A percentile compares a stretch with the other conserved stretches of the same genome.
These are phyloP conservation scores for Chouioia cunea DNA, from an alignment of 2,888 invertebrate species.

Conservation along the genomic window DNA sequence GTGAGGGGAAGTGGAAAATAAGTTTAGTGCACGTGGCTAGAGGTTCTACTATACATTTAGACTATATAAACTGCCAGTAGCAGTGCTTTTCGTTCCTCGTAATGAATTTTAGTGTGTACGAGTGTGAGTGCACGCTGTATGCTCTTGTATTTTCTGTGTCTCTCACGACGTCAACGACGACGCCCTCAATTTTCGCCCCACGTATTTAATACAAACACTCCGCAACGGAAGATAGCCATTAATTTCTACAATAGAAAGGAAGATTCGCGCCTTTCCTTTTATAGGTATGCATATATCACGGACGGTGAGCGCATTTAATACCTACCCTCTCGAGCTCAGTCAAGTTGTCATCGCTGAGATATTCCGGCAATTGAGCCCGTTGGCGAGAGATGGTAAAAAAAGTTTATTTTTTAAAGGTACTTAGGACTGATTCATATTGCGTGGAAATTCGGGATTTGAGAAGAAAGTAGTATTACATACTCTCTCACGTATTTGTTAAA, in stretches of 20 bases:
- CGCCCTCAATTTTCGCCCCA: not conserved
- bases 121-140: too few species aligned
- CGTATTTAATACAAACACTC: slow-evolving; percentile 29
- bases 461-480: too few species aligned
- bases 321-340: not conserved
- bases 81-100: too few species aligned
- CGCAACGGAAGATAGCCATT: slow-evolving; percentile 20
- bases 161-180: not conserved
- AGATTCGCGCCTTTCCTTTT: slow-evolving; percentile 8
- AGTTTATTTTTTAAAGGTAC: too few species aligned
- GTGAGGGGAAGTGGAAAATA: too few species aligned
- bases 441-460: too few species aligned
- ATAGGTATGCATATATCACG: not conserved
- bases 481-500: too few species aligned
- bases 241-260: slow-evolving; percentile 29
- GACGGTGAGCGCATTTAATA: not conserved
- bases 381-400: too few species aligned
- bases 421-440: too few species aligned
- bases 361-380: not conserved
- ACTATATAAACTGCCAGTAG: too few species aligned
- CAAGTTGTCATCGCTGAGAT: slow-evolving; percentile 1
- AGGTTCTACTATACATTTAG: too few species aligned
- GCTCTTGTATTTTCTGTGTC: slow-evolving; percentile 1
- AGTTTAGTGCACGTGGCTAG: too few species aligned
- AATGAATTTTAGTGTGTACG: not conserved